phyloP scores from a whole-genome alignment of 64 coral and sea anemone species.

The Pachyseris speciosa region DNA sequence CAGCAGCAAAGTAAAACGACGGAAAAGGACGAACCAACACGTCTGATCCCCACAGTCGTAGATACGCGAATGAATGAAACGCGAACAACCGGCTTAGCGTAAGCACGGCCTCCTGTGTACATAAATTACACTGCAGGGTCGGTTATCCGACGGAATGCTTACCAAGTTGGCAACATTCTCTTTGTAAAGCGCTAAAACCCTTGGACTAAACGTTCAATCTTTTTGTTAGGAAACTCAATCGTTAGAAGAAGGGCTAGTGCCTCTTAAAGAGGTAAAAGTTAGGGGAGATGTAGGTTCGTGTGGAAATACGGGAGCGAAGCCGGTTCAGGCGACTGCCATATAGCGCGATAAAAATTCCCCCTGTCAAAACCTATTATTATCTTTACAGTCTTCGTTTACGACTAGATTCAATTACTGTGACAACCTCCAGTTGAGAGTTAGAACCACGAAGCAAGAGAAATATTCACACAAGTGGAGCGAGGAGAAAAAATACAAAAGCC shows the following conservation, averaged over 20 bases:
- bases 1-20: conserved; percentile 77
- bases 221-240: neutral
- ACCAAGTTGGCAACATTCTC: conserved; percentile 19
- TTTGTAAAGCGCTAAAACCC: conserved; percentile 25
- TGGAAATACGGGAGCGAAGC: conserved; percentile 28
- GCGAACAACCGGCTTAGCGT: conserved; percentile 5
- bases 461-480: conserved; percentile 53
- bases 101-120: conserved; percentile 14
- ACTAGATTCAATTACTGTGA: conserved; percentile 82
- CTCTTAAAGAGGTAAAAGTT: neutral
- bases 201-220: neutral
- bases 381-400: conserved; percentile 66
- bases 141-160: conserved; percentile 51
- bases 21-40: conserved; percentile 14
- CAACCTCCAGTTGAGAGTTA: conserved; percentile 79
- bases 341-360: conserved; percentile 68
- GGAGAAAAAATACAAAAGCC: conserved; percentile 80
- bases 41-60: neutral
- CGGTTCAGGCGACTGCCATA: conserved; percentile 57
- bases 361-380: conserved; percentile 78
- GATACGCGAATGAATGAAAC: conserved; percentile 27
- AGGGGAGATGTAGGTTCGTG: conserved; percentile 11
- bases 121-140: conserved; percentile 20
- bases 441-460: conserved; percentile 55
- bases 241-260: neutral